These are phyloP conservation scores for Chrysopa pallens DNA, from an alignment of 1,140 invertebrate species.

Conservation along the genomic window DNA sequence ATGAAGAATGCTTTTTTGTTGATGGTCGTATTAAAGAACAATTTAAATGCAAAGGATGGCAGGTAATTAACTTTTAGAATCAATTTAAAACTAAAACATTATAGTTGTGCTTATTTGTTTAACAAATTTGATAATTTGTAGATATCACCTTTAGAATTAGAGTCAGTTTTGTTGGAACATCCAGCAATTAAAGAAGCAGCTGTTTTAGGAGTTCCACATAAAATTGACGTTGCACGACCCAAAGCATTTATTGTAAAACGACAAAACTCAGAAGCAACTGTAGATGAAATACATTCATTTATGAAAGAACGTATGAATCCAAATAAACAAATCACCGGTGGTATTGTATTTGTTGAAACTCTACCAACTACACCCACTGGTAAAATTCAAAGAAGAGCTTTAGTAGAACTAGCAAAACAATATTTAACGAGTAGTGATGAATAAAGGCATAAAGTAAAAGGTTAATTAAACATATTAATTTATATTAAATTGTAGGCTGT, in stretches of 20 bases:
- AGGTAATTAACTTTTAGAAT: constrained; percentile 17
- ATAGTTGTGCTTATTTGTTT: neutral
- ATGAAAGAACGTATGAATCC: neutral
- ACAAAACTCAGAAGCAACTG: constrained; percentile 3
- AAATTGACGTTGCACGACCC: constrained; percentile 36
- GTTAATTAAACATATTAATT: no score
- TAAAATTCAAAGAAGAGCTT: constrained; percentile 24
- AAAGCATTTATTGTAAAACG: constrained; percentile 38
- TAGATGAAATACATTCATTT: neutral
- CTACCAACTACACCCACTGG: constrained; percentile 36
- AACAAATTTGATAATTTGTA: constrained; percentile 7
- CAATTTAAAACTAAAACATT: constrained; percentile 4
- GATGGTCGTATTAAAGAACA: constrained; percentile 55
- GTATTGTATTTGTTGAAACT: constrained; percentile 23
- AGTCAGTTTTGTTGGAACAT: constrained; percentile 40
- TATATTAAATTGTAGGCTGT: no score
- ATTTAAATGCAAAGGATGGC: constrained; percentile 45
- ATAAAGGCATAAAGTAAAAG: no score
- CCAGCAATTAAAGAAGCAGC: constrained; percentile 41
- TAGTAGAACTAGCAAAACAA: no score
- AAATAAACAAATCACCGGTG: constrained; percentile 22
- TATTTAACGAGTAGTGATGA: no score
- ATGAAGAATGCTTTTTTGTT: constrained; percentile 42
- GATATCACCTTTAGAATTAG: constrained; percentile 32
- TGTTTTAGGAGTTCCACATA: constrained; percentile 44